Evolutionary conservation across 2,888 invertebrate genomes (phyloP).

Genomic region (Drosophila melanosoma): DNA sequence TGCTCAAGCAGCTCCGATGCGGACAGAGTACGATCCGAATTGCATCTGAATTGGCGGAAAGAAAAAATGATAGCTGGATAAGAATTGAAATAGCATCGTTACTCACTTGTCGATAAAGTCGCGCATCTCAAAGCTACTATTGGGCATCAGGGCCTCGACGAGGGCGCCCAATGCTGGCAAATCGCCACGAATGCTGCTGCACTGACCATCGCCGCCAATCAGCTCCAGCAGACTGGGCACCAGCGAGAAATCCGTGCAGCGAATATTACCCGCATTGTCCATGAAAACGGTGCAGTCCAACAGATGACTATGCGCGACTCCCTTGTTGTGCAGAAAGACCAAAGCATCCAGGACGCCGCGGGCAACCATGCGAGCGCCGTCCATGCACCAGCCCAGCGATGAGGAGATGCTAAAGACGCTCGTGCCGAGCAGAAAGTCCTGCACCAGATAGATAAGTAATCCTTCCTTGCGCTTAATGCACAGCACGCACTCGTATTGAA

Average conservation of each 20-base stretch:
- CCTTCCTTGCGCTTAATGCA: constrained; percentile 87
- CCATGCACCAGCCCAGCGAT: constrained; percentile 84
- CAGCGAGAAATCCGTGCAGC: constrained; percentile 84
- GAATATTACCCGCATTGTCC: constrained; percentile 87
- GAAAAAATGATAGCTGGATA: not conserved
- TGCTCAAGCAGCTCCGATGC: constrained; percentile 92
- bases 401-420: constrained; percentile 83
- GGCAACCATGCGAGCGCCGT: constrained; percentile 87
- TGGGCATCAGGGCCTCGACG: constrained; percentile 82
- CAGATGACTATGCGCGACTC: constrained; percentile 93
- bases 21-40: constrained; percentile 87
- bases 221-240: constrained; percentile 83
- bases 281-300: constrained; percentile 90
- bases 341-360: constrained; percentile 91
- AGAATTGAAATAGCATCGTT: not conserved
- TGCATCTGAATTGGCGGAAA: constrained; percentile 69
- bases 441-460: constrained; percentile 88
- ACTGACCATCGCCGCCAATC: constrained; percentile 75
- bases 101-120: constrained; percentile 84
- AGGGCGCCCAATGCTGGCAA: constrained; percentile 84
- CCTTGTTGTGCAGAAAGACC: constrained; percentile 91
- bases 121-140: constrained; percentile 83
- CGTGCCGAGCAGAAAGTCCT: constrained; percentile 87
- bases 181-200: constrained; percentile 81
- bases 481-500: constrained; percentile 91